Percentiles rank a stretch among this genome's conserved stretches.
phyloP scores from a whole-genome alignment of 2,797 vertebrate species.

The Mallotus villosus region DNA sequence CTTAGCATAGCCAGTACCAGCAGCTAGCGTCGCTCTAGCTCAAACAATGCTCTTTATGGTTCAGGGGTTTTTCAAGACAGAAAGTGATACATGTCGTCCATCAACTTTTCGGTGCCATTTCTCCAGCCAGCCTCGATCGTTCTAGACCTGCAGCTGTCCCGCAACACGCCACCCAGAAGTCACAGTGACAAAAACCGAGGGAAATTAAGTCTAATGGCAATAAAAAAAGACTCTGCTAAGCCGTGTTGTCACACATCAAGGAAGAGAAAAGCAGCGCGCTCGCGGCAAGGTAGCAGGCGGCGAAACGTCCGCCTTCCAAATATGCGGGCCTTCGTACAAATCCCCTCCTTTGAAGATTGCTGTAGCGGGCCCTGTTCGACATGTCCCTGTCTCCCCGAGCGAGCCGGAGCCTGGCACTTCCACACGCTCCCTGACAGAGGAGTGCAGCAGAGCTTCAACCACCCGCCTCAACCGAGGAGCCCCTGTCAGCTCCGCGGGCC shows the following conservation, averaged over 20 bases:
- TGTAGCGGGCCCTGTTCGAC: slow-evolving; percentile 43
- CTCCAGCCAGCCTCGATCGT: not conserved
- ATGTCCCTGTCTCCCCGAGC: slow-evolving; percentile 39
- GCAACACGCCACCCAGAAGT: too few relatives aligned
- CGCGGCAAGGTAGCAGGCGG: slow-evolving; percentile 14
- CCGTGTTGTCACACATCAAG: slow-evolving; percentile 21
- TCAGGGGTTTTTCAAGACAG: not conserved
- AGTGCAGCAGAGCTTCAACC: slow-evolving; percentile 38
- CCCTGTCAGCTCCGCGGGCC: slow-evolving; percentile 43
- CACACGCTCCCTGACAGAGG: slow-evolving; percentile 34
- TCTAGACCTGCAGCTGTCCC: not conserved
- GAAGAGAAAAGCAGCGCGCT: not conserved
- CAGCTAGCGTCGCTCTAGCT: slow-evolving; percentile 2
- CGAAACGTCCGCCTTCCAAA: slow-evolving; percentile 32
- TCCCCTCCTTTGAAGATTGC: slow-evolving; percentile 61
- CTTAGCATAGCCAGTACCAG: slow-evolving; percentile 24
- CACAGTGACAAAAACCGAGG: not conserved
- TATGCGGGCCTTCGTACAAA: slow-evolving; percentile 49
- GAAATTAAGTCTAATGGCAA: not conserved
- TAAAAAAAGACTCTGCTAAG: slow-evolving; percentile 11
- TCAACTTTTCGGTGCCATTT: not conserved
- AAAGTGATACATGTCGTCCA: not conserved
- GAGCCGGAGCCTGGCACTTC: slow-evolving; percentile 30
- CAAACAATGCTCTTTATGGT: slow-evolving; percentile 8
- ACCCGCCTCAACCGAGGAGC: not conserved